Conservation (phyloP, 2,888 invertebrate genomes). For the Xestia xanthographa region DNA sequence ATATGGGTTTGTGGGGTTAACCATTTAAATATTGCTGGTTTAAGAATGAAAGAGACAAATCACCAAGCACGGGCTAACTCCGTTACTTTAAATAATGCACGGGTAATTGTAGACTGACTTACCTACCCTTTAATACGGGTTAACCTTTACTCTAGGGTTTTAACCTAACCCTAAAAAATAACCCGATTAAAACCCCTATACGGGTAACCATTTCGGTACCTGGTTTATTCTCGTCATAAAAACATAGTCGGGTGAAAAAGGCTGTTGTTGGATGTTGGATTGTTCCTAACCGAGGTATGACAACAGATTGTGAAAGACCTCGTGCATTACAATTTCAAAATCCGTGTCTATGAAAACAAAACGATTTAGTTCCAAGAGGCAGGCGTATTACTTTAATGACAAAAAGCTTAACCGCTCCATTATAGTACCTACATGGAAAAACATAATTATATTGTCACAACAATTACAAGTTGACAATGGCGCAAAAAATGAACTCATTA, state of each 20-base stretch:
- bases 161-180: not conserved
- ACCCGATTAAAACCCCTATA: not conserved
- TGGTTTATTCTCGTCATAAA: no score
- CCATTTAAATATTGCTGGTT: not conserved
- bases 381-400: constrained; percentile 24
- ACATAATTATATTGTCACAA: constrained; percentile 54
- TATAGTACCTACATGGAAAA: not conserved
- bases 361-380: constrained; percentile 12
- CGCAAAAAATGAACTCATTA: constrained; percentile 45
- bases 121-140: no score
- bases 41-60: no score
- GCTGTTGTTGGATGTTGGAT: no score
- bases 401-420: constrained; percentile 29
- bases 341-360: not conserved
- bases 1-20: no score
- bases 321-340: not conserved
- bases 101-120: no score
- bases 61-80: no score
- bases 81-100: no score
- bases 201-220: not conserved
- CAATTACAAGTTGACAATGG: constrained; percentile 59
- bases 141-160: not conserved
- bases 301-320: no score
- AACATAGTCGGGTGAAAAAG: no score
- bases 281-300: no score